These are phyloP conservation scores for Sussaba pulchella DNA, from an alignment of 2,888 invertebrate species.

Conservation along the genomic window DNA sequence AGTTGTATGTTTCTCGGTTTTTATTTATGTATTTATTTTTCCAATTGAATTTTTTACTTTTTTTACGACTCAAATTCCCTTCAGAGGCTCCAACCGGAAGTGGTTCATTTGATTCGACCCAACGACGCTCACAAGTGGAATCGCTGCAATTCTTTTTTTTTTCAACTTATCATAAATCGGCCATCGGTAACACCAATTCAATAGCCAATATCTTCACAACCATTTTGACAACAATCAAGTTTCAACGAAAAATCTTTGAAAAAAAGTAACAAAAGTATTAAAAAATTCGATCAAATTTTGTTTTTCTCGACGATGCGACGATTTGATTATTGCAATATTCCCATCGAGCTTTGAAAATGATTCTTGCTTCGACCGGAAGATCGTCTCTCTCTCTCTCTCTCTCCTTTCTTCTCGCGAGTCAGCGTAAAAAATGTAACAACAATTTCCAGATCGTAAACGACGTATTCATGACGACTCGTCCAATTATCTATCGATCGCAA, in stretches of 20 bases:
- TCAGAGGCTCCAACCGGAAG: neutral
- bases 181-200: slow-evolving; percentile 76
- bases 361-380: slow-evolving; percentile 19
- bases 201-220: slow-evolving; percentile 82
- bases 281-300: too few relatives aligned
- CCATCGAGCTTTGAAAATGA: slow-evolving; percentile 4
- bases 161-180: neutral
- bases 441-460: slow-evolving; percentile 79
- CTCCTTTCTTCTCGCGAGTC: slow-evolving; percentile 59
- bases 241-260: slow-evolving; percentile 81
- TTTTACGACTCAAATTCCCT: neutral
- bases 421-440: slow-evolving; percentile 82
- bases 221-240: slow-evolving; percentile 83
- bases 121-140: neutral
- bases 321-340: slow-evolving; percentile 17
- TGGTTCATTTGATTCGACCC: slow-evolving; percentile 1
- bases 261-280: too few relatives aligned
- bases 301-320: neutral
- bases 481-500: neutral
- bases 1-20: slow-evolving; percentile 81
- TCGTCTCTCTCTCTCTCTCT: too few relatives aligned
- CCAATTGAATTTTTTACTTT: slow-evolving; percentile 11
- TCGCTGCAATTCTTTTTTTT: slow-evolving; percentile 1
- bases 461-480: slow-evolving; percentile 62
- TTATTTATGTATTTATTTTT: too few relatives aligned